Evolutionary conservation across 2,888 invertebrate species (phyloP), one percentile per base, ranked within the genome.

Genomic region (Dilophus febrilis): DNA sequence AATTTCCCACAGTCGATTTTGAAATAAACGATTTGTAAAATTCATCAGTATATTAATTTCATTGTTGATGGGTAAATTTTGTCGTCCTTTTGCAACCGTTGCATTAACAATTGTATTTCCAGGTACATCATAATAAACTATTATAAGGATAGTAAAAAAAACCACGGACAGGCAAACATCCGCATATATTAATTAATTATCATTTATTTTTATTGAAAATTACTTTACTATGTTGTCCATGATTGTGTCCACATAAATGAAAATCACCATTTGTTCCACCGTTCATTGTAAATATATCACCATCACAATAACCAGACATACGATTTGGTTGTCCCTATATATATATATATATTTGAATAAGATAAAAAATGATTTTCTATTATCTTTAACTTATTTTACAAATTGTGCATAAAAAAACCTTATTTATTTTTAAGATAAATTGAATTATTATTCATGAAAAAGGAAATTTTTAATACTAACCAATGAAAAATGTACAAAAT

Each of bases 221-320:
- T n/a, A n/a, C n/a, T 72, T 69, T 59, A 85, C 86, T 67, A 50
- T 86, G 86, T 50, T 86, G 86, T 12, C 83, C 84, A 52, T 79
- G 83, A 53, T 86, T 86, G 53, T 82, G 75, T 2, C 86, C 86
- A 53, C 86, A 86, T 10, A 86, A 50, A 12, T 67, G 71, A 46
- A 85, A 67, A 40, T 68, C 68, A 37, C 66, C 67, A 2, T 56
- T 54, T 1, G 66, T 64, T 4, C 72, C 74, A 1, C 73, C 74
- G 14, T 57, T 58, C 43, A 82, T 55, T 2, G 66, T 58, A 58
- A 79, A 76, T 7, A 73, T 64, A 51, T 86, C 86, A 34, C 79
- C 77, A 47, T 84, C 80, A 49, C 86, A 86, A 29, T 76, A 71
- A 0, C 86, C 86, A 0, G 80, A 84, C 22, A 64, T 67, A 40